A percentile compares a stretch with the other conserved stretches of the same genome.
Conservation (phyloP, 2,797 vertebrate genomes). For the Notolepis coatsorum region DNA sequence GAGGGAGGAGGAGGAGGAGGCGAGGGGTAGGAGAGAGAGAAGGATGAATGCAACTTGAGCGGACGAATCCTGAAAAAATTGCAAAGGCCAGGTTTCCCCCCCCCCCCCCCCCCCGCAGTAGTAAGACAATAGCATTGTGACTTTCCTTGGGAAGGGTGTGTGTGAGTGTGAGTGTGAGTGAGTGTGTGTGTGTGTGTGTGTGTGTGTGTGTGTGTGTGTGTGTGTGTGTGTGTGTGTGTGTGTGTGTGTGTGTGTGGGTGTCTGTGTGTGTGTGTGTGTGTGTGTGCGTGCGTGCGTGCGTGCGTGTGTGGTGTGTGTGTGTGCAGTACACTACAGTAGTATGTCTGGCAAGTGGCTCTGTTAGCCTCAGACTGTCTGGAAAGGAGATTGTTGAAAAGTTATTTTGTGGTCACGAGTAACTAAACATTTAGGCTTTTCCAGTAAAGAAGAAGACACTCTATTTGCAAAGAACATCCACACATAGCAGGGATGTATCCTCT, state of each 20-base stretch:
- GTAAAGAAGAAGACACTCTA: too few relatives aligned
- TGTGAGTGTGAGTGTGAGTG: neutral
- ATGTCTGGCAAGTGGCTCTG: too few relatives aligned
- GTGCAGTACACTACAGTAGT: too few relatives aligned
- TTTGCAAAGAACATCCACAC: too few relatives aligned
- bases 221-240: too few relatives aligned
- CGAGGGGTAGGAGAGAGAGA: neutral
- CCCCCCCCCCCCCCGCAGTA: neutral
- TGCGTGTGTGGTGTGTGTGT: neutral
- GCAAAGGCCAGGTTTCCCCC: neutral
- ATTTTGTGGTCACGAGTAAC: too few relatives aligned
- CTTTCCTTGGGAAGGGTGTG: neutral
- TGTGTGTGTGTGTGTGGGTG: too few relatives aligned
- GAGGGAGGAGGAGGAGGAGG: neutral
- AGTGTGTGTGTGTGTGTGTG: too few relatives aligned
- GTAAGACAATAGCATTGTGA: slow-evolving; percentile 10
- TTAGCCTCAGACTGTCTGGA: neutral
- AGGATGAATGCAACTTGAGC: slow-evolving; percentile 30
- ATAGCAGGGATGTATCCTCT: too few relatives aligned
- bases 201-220: too few relatives aligned
- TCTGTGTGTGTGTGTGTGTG: neutral
- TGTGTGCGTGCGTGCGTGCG: neutral
- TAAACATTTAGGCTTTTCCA: too few relatives aligned
- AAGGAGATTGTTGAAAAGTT: neutral
- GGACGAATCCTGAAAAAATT: neutral